Percentiles rank a stretch among this genome's conserved stretches.
These are phyloP conservation scores for Anomalospiza imberbis DNA, from an alignment of 2,797 vertebrate genomes.

Conservation along the genomic window DNA sequence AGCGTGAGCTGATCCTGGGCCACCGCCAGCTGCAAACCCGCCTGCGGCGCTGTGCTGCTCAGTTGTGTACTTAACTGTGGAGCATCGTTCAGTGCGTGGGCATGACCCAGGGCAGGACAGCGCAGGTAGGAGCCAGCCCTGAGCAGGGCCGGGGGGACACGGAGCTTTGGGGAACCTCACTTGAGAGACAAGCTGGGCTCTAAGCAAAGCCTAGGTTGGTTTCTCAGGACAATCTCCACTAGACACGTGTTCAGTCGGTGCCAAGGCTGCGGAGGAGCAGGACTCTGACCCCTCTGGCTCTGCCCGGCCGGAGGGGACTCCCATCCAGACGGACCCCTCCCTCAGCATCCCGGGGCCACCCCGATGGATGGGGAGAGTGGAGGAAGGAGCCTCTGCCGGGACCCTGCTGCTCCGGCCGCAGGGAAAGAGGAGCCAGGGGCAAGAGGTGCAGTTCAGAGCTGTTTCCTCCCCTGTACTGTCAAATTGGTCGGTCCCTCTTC, in stretches of 20 bases:
- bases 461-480: background rate
- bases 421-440: accelerated
- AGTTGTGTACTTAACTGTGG: accelerated
- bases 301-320: background rate
- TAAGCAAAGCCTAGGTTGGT: background rate
- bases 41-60: accelerated
- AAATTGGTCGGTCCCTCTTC: background rate
- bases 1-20: background rate
- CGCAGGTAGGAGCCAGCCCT: background rate
- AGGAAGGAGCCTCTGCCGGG: background rate
- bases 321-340: accelerated
- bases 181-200: background rate
- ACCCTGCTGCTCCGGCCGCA: accelerated
- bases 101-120: background rate
- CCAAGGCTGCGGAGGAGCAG: background rate
- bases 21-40: accelerated
- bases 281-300: accelerated
- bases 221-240: background rate
- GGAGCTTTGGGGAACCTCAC: accelerated
- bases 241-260: accelerated
- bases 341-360: accelerated
- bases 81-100: accelerated
- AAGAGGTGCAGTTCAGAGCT: background rate
- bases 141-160: accelerated
- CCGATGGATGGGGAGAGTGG: accelerated